Conservation (phyloP, 2,888 invertebrate species). For the Lepas anatifera region DNA sequence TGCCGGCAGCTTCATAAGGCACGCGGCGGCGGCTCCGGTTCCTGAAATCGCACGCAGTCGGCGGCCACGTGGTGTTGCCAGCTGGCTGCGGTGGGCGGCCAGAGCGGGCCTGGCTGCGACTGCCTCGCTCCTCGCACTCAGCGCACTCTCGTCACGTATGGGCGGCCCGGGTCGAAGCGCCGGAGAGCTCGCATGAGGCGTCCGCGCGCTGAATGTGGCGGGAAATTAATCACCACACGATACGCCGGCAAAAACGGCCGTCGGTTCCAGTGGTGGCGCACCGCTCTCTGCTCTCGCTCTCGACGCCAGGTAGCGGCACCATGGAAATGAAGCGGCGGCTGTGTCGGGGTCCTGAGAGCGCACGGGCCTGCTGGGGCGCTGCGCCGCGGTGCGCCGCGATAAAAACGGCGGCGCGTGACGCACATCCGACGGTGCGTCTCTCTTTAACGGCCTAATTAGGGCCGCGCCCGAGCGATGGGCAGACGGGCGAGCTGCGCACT, state of each 20-base stretch:
- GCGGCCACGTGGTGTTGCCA: no score
- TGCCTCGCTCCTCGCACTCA: no score
- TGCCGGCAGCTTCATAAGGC: no score
- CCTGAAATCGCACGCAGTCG: no score
- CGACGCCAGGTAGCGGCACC: neutral
- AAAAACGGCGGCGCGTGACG: conserved; percentile 1
- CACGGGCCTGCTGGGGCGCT: neutral
- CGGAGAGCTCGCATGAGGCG: neutral
- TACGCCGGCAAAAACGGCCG: neutral
- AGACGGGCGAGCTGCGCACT: neutral
- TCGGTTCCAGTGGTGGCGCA: neutral
- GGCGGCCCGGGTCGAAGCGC: neutral
- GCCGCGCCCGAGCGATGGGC: no score
- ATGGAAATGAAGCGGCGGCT: conserved; percentile 4
- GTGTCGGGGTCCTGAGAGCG: no score
- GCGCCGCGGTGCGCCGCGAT: neutral
- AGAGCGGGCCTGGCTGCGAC: no score
- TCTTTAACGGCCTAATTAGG: conserved; percentile 5
- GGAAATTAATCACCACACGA: neutral
- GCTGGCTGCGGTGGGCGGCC: no score
- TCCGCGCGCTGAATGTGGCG: neutral
- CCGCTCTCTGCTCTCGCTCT: neutral
- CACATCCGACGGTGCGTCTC: neutral
- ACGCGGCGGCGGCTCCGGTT: no score
- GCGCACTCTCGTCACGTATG: no score